These are phyloP conservation scores for Muscina levida DNA, from an alignment of 2,888 invertebrate genomes.

Conservation along the genomic window DNA sequence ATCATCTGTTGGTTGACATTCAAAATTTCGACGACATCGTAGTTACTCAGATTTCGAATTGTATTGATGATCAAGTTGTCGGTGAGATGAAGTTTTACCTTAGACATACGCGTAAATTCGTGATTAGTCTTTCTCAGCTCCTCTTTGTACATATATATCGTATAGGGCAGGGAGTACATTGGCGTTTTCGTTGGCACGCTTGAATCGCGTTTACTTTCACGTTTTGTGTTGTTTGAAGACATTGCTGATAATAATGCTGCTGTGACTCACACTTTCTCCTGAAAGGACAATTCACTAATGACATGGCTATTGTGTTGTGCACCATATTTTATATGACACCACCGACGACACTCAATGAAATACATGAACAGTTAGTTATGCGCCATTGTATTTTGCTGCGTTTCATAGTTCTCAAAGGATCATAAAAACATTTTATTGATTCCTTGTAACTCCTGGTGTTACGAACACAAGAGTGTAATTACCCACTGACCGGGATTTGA, in stretches of 20 bases:
- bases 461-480: background rate
- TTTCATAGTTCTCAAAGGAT: too few relatives aligned
- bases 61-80: conserved; percentile 44
- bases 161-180: conserved; percentile 41
- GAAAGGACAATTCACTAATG: conserved; percentile 32
- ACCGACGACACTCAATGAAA: conserved; percentile 2
- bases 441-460: conserved; percentile 18
- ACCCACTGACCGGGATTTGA: background rate
- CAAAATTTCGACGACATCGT: conserved; percentile 35
- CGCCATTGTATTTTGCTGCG: background rate
- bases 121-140: conserved; percentile 38
- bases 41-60: conserved; percentile 39
- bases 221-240: background rate
- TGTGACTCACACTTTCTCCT: background rate
- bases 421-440: conserved; percentile 30
- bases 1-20: conserved; percentile 47
- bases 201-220: conserved; percentile 10
- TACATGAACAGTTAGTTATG: background rate
- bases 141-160: conserved; percentile 45
- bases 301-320: conserved; percentile 13
- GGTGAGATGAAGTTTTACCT: conserved; percentile 51
- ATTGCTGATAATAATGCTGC: background rate
- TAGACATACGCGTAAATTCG: conserved; percentile 37
- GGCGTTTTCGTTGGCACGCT: background rate
- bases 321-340: conserved; percentile 37